Base-by-base conservation (phyloP, 2,113 vertebrate species). In the Vimba vimba region DNA sequence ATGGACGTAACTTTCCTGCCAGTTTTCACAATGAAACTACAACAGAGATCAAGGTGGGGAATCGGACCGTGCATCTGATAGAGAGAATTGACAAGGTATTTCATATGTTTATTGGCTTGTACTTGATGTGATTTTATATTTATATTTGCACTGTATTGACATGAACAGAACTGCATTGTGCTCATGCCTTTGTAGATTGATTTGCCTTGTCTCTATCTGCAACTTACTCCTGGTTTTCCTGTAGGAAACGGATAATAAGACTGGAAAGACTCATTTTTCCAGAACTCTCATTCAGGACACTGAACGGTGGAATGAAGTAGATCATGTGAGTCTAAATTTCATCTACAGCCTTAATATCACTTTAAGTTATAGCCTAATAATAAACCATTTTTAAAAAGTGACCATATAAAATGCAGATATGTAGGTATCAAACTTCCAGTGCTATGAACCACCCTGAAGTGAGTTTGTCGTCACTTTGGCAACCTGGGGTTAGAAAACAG, bases 21-120 rank as follows among this genome's bases (percentile, higher is more conserved):
- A 95, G 81, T 87, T 94, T 94, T 90, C 94, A 96, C 62, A 96
- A 96, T 0, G 86, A 94, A 77, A 95, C 94, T 2, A 89, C 88
- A 74, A 93, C 25, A 0, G 94, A 95, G 57, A 91, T 89, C 84
- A 94, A 88, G 86, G 84, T 93, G 47, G 93, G 95, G 74, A 95
- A 96, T 64, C 89, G 87, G 84, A 94, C 93, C 1, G 23, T 95
- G 59, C 94, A 94, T 0, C 91, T 92, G 30, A 91, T 95, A 36
- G 93, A 95, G 57, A 92, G 94, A 89, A 93, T 95, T 30, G 92
- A 95, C 87, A 95, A 96, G 96, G 97, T 97, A 94, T n/a, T 33
- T 39, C 8, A 4, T 25, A 11, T 52, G 4, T 82, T 55, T 45
- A 30, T 23, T 36, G 8, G 21, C 6, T 27, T 64, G 11, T 17